Evolutionary conservation across 2,888 invertebrate genomes (phyloP).

Genomic region (Callyntrura guangdongensis): DNA sequence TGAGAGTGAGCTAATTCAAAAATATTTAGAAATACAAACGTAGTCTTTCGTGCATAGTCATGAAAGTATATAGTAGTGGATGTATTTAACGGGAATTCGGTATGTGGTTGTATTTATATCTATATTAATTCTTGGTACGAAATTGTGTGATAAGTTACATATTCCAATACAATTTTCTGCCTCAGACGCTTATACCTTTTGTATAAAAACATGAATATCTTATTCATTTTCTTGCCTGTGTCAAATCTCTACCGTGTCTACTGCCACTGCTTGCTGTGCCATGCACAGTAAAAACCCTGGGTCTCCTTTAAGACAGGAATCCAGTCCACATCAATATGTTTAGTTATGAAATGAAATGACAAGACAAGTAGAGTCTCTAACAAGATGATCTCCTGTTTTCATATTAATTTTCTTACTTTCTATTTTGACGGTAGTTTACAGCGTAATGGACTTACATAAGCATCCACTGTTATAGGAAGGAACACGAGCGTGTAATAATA

Average conservation of each 20-base stretch:
- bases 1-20: too few relatives aligned
- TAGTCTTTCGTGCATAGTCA: too few relatives aligned
- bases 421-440: not conserved
- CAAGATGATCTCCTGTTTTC: slow-evolving; percentile 46
- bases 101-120: too few relatives aligned
- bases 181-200: not conserved
- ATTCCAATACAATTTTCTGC: not conserved
- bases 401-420: slow-evolving; percentile 42
- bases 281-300: not conserved
- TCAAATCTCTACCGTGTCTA: not conserved
- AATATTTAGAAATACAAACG: too few relatives aligned
- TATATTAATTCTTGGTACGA: not conserved
- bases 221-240: not conserved
- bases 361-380: slow-evolving; percentile 43
- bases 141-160: not conserved
- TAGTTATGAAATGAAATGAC: slow-evolving; percentile 43
- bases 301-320: slow-evolving; percentile 10
- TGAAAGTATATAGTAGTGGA: too few relatives aligned
- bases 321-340: slow-evolving; percentile 6
- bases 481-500: not conserved
- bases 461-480: not conserved
- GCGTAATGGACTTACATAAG: not conserved
- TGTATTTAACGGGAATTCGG: too few relatives aligned
- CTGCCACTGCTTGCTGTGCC: not conserved
- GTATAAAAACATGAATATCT: slow-evolving; percentile 21